A percentile compares a stretch with the other conserved stretches of the same genome.
Conservation (phyloP, 2,113 vertebrate genomes). For the Antigone vipio region DNA sequence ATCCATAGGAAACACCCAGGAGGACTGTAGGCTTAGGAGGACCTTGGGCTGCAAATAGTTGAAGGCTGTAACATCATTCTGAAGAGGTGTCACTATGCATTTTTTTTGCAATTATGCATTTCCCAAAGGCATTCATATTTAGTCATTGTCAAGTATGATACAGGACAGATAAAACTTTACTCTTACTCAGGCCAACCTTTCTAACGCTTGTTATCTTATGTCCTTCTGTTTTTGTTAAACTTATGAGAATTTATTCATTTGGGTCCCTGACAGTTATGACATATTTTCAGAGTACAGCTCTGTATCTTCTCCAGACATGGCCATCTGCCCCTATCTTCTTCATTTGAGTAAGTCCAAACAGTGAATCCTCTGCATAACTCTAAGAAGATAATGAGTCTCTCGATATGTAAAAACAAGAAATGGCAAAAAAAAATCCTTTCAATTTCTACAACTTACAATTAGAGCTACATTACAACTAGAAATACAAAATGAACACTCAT, state of each 20-base stretch:
- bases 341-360: background rate
- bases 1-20: background rate
- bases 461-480: background rate
- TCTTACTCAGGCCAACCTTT: background rate
- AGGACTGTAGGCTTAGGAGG: background rate
- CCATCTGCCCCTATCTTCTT: background rate
- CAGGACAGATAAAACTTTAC: background rate
- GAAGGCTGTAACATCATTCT: background rate
- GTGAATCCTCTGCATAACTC: background rate
- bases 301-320: background rate
- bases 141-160: background rate
- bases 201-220: background rate
- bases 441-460: background rate
- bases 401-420: background rate
- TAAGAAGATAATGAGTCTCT: background rate
- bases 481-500: background rate
- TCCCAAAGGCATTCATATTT: background rate
- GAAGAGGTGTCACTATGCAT: background rate
- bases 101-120: background rate
- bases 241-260: background rate
- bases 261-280: background rate
- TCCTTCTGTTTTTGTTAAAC: background rate
- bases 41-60: background rate
- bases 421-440: background rate
- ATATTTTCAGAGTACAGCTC: background rate